Base-by-base conservation (phyloP, 2,113 vertebrate species). In the Smithornis capensis region DNA sequence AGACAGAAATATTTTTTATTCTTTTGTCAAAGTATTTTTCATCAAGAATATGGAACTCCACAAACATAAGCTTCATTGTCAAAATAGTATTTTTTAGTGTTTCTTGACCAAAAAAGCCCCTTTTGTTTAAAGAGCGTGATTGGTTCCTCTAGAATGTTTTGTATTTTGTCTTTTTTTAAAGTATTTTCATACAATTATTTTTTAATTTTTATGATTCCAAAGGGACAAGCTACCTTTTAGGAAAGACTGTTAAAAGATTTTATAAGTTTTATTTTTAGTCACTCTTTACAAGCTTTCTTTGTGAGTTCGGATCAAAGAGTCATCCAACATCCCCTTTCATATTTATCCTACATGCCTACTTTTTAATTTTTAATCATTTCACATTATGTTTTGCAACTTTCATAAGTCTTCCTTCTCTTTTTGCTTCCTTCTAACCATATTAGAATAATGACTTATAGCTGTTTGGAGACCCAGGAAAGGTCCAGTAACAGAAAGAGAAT, bases 211-310 rank as follows among this genome's bases (percentile, higher is more conserved):
- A 3, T 4, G 0, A 53, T 75, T 79, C 45, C 3, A 7, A 70
- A 29, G 6, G 3, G 3, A 5, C 0, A n/a, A 12, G 3, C 2
- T 65, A 8, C 9, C 0, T 45, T 44, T 63, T 40, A 40, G 31
- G 31, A 45, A 4, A 67, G 5, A 35, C 1, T 24, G 3, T 3
- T 25, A 69, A 29, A 68, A 80, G 2, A 27, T 14, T 35, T 1
- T 7, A 2, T 16, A 2, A 0, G 0, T 16, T 47, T 76, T 28
- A 2, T 31, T 85, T 63, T 59, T 17, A 52, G 6, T 37, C 2
- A 3, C 0, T 2, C 6, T 73, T 83, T n/a, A 37, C 6, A 55
- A 69, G 3, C 6, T 15, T 56, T 75, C 56, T 73, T 88, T 35
- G 2, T 60, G 6, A 47, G 5, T 56, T 11, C 6, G 76, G 5